phyloP scores from a whole-genome alignment of 92 coral and sea anemone genomes.

The Palythoa caribaeorum region DNA sequence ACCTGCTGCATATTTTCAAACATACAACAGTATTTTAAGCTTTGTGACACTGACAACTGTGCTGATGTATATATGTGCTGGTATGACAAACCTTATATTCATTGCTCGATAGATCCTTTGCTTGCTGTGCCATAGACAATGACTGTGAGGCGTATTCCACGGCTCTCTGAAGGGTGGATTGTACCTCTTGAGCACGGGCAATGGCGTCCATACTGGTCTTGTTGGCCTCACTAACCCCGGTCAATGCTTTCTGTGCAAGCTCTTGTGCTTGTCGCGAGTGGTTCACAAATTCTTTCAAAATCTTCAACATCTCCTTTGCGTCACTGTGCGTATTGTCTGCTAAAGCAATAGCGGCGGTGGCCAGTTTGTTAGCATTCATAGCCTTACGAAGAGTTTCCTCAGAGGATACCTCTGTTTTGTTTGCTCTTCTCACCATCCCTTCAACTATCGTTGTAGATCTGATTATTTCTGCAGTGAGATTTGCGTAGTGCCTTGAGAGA shows the following conservation, averaged over 20 bases:
- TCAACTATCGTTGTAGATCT: conserved; percentile 49
- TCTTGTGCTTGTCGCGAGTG: conserved; percentile 74
- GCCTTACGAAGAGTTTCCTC: conserved; percentile 75
- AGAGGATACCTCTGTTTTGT: conserved; percentile 41
- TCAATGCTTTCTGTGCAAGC: conserved; percentile 77
- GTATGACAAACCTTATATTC: conserved; percentile 85
- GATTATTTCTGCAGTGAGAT: conserved; percentile 56
- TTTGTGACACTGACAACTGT: neutral
- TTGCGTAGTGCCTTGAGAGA: conserved; percentile 48
- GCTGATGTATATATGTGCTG: neutral
- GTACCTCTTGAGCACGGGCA: conserved; percentile 67
- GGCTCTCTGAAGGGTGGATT: conserved; percentile 78
- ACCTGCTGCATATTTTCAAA: too few relatives aligned
- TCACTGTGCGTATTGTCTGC: conserved; percentile 80
- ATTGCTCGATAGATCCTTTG: conserved; percentile 59
- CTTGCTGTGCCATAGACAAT: conserved; percentile 64
- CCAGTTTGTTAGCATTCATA: conserved; percentile 63
- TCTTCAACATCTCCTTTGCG: conserved; percentile 76
- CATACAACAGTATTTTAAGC: neutral
- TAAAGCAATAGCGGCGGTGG: conserved; percentile 73
- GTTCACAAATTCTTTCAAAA: conserved; percentile 69
- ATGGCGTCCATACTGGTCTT: conserved; percentile 78
- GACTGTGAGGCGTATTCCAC: conserved; percentile 64
- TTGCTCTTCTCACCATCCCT: conserved; percentile 55
- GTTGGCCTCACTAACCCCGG: conserved; percentile 69